phyloP scores from a whole-genome alignment of 2,888 invertebrate genomes.

The Aromia moschata region DNA sequence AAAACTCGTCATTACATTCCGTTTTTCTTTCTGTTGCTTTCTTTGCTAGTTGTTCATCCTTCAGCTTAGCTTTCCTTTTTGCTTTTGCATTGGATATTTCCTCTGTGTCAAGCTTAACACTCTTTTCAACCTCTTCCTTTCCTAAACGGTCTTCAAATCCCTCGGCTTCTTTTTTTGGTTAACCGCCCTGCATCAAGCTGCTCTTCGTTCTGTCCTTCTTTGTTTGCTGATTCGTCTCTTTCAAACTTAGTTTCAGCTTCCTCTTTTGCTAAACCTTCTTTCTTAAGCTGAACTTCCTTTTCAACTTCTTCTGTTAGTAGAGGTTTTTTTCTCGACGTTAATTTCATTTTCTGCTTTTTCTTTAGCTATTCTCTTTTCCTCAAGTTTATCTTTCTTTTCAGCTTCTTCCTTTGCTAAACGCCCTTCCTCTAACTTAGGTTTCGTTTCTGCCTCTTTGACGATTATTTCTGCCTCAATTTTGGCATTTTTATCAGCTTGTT shows the following conservation, averaged over 20 bases:
- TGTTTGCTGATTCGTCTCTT: conserved; percentile 24
- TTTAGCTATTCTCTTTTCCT: conserved; percentile 44
- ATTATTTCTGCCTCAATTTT: conserved; percentile 26
- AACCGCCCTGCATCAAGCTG: not conserved
- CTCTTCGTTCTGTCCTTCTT: conserved; percentile 30
- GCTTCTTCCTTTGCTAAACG: conserved; percentile 37
- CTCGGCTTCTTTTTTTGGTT: not conserved
- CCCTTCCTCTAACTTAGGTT: conserved; percentile 30
- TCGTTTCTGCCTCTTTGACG: conserved; percentile 28
- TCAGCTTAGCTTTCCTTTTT: not conserved
- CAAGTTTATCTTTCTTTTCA: conserved; percentile 37
- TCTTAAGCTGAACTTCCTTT: conserved; percentile 21
- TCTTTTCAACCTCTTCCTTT: conserved; percentile 21
- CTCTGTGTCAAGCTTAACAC: conserved; percentile 28
- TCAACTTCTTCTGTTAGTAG: not conserved
- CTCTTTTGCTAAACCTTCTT: conserved; percentile 27
- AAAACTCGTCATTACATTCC: conserved; percentile 26
- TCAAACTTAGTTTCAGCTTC: conserved; percentile 21
- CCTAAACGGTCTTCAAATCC: no score
- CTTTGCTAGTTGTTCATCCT: conserved; percentile 2
- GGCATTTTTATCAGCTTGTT: conserved; percentile 18
- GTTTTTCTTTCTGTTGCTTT: conserved; percentile 32
- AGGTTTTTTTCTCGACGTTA: conserved; percentile 7
- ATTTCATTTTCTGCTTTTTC: not conserved
- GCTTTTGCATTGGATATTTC: conserved; percentile 27